Evolutionary conservation across 2,888 invertebrate genomes (phyloP).

Genomic region (Ptycholaimellus sp.): DNA sequence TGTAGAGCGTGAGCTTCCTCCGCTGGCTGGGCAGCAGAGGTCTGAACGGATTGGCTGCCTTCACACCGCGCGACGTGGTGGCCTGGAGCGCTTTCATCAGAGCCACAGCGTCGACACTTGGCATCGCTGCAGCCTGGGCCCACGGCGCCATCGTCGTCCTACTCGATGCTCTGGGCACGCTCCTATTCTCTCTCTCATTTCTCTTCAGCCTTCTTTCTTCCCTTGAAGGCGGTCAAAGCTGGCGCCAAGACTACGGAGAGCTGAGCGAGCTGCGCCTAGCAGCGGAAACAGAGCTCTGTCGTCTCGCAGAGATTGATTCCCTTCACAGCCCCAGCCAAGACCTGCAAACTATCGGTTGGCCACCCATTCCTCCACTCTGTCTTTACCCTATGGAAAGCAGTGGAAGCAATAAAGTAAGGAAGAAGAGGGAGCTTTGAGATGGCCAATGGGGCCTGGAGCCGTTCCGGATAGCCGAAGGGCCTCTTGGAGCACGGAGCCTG

Average conservation of each 20-base stretch:
- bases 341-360: too few species aligned
- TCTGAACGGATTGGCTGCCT: too few species aligned
- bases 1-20: too few species aligned
- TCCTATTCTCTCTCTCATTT: neutral
- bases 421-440: too few species aligned
- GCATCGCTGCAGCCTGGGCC: constrained; percentile 40
- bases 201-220: too few species aligned
- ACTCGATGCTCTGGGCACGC: constrained; percentile 61
- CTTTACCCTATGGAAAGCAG: too few species aligned
- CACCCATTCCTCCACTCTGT: too few species aligned
- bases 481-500: constrained; percentile 43
- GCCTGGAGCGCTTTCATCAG: constrained; percentile 80
- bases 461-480: constrained; percentile 10
- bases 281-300: neutral
- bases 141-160: constrained; percentile 77
- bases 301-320: neutral
- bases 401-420: too few species aligned
- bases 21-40: too few species aligned
- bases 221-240: too few species aligned
- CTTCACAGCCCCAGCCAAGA: too few species aligned
- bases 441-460: constrained; percentile 8
- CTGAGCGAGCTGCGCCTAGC: neutral
- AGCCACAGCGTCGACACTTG: constrained; percentile 14
- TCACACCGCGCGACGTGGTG: constrained; percentile 69
- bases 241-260: too few species aligned